Evolutionary conservation across 2,113 vertebrate species (phyloP).

Genomic region (Verasper variegatus): DNA sequence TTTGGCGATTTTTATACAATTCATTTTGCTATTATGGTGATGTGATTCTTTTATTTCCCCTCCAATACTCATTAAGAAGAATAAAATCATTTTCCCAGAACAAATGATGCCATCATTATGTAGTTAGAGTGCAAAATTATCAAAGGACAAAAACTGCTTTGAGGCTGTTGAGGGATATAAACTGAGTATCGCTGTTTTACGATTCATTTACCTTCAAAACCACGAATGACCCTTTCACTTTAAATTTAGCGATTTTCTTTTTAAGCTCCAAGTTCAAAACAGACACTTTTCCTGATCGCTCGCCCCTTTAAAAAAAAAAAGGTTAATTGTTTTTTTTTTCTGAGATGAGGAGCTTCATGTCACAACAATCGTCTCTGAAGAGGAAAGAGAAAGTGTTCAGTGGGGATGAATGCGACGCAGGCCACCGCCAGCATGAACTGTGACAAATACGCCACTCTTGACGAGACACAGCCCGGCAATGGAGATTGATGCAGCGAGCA

Average conservation of each 20-base stretch:
- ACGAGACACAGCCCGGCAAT: slow-evolving; percentile 35
- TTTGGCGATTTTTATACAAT: slow-evolving; percentile 28
- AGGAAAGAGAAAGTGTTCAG: slow-evolving; percentile 12
- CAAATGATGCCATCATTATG: slow-evolving; percentile 69
- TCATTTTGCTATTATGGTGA: slow-evolving; percentile 9
- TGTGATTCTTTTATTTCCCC: background rate
- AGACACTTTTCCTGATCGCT: slow-evolving; percentile 27
- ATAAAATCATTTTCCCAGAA: slow-evolving; percentile 49
- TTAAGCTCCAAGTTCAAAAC: slow-evolving; percentile 35
- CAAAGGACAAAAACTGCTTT: slow-evolving; percentile 64
- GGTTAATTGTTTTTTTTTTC: slow-evolving; percentile 37
- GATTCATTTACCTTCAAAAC: slow-evolving; percentile 63
- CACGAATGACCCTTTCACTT: slow-evolving; percentile 55
- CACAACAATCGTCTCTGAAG: slow-evolving; percentile 23
- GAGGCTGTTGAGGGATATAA: slow-evolving; percentile 51
- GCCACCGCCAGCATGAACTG: slow-evolving; percentile 16
- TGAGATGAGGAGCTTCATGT: slow-evolving; percentile 9
- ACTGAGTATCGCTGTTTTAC: slow-evolving; percentile 48
- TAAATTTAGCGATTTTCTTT: slow-evolving; percentile 53
- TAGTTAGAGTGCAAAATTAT: slow-evolving; percentile 58
- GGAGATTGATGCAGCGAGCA: slow-evolving; percentile 48
- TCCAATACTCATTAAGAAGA: slow-evolving; percentile 33
- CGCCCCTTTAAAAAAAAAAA: slow-evolving; percentile 7
- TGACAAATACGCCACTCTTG: slow-evolving; percentile 19
- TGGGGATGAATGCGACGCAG: slow-evolving; percentile 3